Evolutionary conservation across 2,113 vertebrate genomes (phyloP).

Genomic region (Stomatorhinus ivindoensis): DNA sequence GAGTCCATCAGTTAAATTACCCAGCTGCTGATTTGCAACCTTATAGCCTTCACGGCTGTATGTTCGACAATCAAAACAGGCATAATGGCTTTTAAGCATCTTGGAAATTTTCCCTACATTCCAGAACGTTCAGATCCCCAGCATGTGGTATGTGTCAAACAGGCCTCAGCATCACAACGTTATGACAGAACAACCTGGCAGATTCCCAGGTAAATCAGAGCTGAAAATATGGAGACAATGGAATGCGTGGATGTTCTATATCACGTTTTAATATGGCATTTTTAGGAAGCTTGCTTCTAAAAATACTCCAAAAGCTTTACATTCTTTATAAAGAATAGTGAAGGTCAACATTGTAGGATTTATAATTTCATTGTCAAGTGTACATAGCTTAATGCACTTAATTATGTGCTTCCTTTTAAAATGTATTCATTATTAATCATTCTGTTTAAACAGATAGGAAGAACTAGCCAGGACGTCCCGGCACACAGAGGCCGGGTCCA

Average conservation of each 20-base stretch:
- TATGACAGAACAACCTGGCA: not conserved
- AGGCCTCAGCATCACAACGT: not conserved
- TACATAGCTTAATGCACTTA: not conserved
- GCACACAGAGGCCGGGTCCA: not conserved
- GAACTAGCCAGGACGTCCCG: not conserved
- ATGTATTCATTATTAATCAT: not conserved
- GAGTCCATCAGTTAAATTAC: slow-evolving; percentile 25
- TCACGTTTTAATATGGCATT: not conserved
- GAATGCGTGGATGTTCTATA: not conserved
- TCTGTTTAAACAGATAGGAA: not conserved
- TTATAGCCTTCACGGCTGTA: slow-evolving; percentile 10
- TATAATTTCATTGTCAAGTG: not conserved
- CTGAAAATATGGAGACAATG: not conserved
- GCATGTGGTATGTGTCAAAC: not conserved
- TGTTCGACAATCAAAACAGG: slow-evolving; percentile 17
- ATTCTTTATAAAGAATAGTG: not conserved
- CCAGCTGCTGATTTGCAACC: slow-evolving; percentile 15
- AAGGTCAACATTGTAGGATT: not conserved
- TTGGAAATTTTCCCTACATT: slow-evolving; percentile 2
- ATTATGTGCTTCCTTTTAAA: not conserved
- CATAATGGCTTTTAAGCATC: slow-evolving; percentile 7
- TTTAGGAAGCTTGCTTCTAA: not conserved
- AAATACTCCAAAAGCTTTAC: not conserved
- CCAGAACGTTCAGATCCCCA: not conserved
- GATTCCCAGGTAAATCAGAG: not conserved